Evolutionary conservation across 2,888 invertebrate genomes (phyloP).

Genomic region (Cyaniris semiargus): DNA sequence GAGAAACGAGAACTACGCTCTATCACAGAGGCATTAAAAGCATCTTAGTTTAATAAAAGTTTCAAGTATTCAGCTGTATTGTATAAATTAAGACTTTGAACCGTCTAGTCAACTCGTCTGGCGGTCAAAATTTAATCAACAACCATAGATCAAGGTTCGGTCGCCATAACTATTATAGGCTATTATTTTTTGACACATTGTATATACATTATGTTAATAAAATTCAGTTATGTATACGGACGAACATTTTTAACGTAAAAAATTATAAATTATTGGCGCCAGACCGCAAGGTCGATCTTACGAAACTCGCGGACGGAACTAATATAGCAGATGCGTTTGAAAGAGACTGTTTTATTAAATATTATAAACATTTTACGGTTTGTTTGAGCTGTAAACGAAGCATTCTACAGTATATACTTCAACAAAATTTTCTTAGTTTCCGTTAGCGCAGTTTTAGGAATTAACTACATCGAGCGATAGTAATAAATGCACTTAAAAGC

Average conservation of each 20-base stretch:
- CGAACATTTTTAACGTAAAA: slow-evolving; percentile 11
- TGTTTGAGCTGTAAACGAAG: too few species aligned
- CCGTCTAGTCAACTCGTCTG: slow-evolving; percentile 9
- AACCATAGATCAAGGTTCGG: background rate
- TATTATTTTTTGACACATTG: slow-evolving; percentile 25
- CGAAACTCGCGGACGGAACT: background rate
- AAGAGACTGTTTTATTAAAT: background rate
- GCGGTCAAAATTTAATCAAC: slow-evolving; percentile 1
- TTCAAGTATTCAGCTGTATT: background rate
- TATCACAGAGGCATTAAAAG: too few species aligned
- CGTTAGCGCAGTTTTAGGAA: too few species aligned
- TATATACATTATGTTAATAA: slow-evolving; percentile 25
- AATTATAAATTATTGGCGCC: slow-evolving; percentile 18
- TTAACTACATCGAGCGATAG: too few species aligned
- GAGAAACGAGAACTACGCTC: too few species aligned
- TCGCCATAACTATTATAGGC: slow-evolving; percentile 20
- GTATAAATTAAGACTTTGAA: background rate
- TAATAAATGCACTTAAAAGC: too few species aligned
- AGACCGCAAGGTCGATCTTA: slow-evolving; percentile 20
- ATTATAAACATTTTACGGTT: too few species aligned
- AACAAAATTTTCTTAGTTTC: too few species aligned
- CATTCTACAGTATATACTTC: too few species aligned
- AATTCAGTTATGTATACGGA: slow-evolving; percentile 14
- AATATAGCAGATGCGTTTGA: background rate
- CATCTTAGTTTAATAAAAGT: too few species aligned